Evolutionary conservation across 2,113 vertebrate genomes (phyloP).

Genomic region (Manacus vitellinus): DNA sequence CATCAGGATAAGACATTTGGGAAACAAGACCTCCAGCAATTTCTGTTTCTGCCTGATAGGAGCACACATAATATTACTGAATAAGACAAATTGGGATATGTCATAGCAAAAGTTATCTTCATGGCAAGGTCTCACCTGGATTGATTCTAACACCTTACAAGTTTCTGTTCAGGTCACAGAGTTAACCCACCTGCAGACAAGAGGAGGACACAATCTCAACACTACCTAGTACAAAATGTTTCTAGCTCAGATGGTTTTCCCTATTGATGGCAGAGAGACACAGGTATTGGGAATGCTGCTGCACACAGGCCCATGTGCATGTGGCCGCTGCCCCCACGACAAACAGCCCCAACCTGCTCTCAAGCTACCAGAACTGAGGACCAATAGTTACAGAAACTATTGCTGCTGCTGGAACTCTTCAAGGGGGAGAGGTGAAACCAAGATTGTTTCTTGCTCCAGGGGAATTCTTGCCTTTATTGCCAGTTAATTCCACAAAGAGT

Average conservation of each 20-base stretch:
- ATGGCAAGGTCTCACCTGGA: neutral
- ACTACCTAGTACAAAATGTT: neutral
- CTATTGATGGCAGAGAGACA: neutral
- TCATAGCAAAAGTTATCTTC: neutral
- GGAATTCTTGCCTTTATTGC: constrained; percentile 29
- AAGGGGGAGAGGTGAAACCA: neutral
- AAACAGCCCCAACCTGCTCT: neutral
- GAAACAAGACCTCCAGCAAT: neutral
- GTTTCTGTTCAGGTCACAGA: neutral
- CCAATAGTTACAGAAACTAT: neutral
- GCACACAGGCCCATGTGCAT: accelerated
- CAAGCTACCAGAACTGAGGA: neutral
- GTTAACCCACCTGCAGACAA: neutral
- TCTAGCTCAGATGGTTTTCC: neutral
- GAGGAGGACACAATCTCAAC: neutral
- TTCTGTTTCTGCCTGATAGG: neutral
- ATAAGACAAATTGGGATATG: neutral
- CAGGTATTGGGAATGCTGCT: neutral
- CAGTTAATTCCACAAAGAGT: neutral
- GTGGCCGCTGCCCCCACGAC: neutral
- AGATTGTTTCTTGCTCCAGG: neutral
- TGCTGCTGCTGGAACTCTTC: neutral
- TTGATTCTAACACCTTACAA: neutral
- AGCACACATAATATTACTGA: neutral
- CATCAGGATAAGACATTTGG: neutral